These are phyloP conservation scores for Bombyx huttoni DNA, from an alignment of 2,888 invertebrate species.

Conservation along the genomic window DNA sequence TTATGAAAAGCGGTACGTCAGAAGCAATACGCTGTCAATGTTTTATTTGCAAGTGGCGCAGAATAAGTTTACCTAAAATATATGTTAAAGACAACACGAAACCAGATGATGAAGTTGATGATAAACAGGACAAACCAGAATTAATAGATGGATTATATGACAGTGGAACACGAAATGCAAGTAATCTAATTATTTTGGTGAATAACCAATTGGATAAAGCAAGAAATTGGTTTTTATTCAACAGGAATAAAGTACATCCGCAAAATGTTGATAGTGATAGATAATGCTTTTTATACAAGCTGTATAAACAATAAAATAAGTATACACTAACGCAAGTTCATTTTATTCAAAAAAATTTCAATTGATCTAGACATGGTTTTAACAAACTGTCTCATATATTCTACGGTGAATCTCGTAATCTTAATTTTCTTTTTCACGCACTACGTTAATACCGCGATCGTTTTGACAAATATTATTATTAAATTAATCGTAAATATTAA, in stretches of 20 bases:
- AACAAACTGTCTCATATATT: no score
- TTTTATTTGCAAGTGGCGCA: conserved; percentile 23
- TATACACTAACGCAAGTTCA: no score
- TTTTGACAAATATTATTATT: no score
- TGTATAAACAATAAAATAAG: no score
- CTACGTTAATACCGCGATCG: no score
- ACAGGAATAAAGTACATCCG: conserved; percentile 58
- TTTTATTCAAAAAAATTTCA: no score
- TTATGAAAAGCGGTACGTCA: conserved; percentile 48
- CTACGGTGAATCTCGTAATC: no score
- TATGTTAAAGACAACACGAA: conserved; percentile 7
- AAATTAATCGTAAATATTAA: no score
- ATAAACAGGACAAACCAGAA: conserved; percentile 11
- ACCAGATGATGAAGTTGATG: conserved; percentile 13
- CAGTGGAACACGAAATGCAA: conserved; percentile 22
- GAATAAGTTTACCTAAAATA: conserved; percentile 20
- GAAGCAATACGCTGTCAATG: conserved; percentile 20
- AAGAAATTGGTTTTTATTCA: conserved; percentile 38
- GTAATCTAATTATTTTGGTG: conserved; percentile 42
- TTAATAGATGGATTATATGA: conserved; percentile 11
- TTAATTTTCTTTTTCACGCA: no score
- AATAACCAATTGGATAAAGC: conserved; percentile 46
- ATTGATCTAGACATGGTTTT: no score
- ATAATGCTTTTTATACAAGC: conserved; percentile 6
- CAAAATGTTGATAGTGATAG: conserved; percentile 21